Evolutionary conservation across 1,140 invertebrate genomes (phyloP).

Genomic region (Gryllus bimaculatus): DNA sequence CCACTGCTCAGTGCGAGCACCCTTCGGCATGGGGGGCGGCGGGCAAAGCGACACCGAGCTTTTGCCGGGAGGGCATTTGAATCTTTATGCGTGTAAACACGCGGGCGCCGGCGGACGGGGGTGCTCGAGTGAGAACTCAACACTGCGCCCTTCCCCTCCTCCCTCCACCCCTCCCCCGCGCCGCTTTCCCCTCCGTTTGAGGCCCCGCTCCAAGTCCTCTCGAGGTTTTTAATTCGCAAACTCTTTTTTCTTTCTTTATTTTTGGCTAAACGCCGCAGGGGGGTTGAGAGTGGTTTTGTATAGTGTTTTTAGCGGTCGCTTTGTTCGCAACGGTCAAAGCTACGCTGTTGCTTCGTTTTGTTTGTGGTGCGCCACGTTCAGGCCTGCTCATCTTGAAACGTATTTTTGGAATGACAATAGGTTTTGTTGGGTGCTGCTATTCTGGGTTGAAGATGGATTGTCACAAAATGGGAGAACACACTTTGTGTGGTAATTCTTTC

Average conservation of each 20-base stretch:
- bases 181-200: neutral
- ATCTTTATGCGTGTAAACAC: slow-evolving; percentile 1
- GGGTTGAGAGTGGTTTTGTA: neutral
- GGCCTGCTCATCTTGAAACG: too few species aligned
- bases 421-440: too few species aligned
- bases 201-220: neutral
- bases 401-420: too few species aligned
- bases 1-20: too few species aligned
- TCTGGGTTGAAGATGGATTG: too few species aligned
- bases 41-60: too few species aligned
- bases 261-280: neutral
- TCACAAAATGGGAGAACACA: too few species aligned
- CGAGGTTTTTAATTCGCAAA: neutral
- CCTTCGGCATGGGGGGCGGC: too few species aligned
- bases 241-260: neutral
- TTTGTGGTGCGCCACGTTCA: neutral
- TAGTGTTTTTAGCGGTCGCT: neutral
- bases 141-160: neutral
- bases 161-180: too few species aligned
- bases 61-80: neutral
- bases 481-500: too few species aligned
- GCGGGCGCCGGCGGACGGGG: too few species aligned
- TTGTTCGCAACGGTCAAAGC: neutral
- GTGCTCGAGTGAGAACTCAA: neutral
- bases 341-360: neutral